Evolutionary conservation across 2,888 invertebrate species (phyloP), one percentile per base, ranked within the genome.

Genomic region (Calameuta idolon): DNA sequence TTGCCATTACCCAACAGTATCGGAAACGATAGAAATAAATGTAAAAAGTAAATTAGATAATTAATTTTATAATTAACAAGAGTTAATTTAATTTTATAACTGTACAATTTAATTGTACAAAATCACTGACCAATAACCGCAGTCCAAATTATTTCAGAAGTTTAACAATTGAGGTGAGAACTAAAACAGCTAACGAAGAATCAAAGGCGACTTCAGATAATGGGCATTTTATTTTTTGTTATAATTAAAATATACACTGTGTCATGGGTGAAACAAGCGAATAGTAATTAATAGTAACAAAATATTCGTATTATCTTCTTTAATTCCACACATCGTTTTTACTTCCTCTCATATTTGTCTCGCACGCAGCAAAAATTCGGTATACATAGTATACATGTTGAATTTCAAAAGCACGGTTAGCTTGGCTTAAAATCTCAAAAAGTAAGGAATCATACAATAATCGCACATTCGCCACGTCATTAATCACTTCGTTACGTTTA

Each of bases 221-320:
- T 86, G 86, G 86, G 87, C 85, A 86, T 86, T 89, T 89, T 88
- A 87, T 89, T 87, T 87, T 89, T 89, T 87, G 89, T 89, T 91
- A 90, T 90, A 91, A 90, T 91, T 91, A 91, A 91, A 91, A 91
- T 91, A 91, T 91, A 91, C 90, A 91, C 88, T 91, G 90, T 90
- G 90, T 91, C 91, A 91, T 91, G 91, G 91, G 89, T 89, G 90
- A 90, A 90, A 90, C 91, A 91, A 91, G 90, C 91, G 89, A 91
- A 90, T 90, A 90, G 89, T 89, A 91, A 88, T 89, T 89, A 90
- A 89, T 88, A 88, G 90, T 91, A 91, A 91, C 90, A 91, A 91
- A 91, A 90, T 91, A 91, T 90, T 88, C 87, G 87, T 89, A 87
- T 89, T 69, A 79, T 85, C 81, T 83, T 85, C 87, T 88, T 88